A percentile compares a stretch with the other conserved stretches of the same genome.
These are phyloP conservation scores for Oreonectes daqikongensis DNA, from an alignment of 2,797 vertebrate species.

Conservation along the genomic window DNA sequence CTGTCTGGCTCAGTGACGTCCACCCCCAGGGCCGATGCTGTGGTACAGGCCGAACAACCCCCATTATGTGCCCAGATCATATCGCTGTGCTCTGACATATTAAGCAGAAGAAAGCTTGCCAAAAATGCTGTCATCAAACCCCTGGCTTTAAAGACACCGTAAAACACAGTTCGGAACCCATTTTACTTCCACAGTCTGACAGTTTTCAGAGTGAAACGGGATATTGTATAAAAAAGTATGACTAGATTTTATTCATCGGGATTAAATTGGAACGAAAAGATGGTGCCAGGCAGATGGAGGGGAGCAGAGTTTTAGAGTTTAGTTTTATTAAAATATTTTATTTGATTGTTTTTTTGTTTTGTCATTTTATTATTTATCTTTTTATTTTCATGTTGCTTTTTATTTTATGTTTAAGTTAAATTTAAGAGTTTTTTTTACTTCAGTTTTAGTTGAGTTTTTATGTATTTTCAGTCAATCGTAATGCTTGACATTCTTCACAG, in stretches of 20 bases:
- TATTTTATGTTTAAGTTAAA: no score
- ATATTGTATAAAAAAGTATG: not conserved
- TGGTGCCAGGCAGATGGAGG: no score
- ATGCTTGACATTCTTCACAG: no score
- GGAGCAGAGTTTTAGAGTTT: no score
- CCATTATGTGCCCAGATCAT: conserved; percentile 39
- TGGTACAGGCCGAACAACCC: conserved; percentile 19
- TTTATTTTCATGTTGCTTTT: no score
- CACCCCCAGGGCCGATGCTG: conserved; percentile 41
- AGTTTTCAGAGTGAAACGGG: not conserved
- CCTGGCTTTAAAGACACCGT: not conserved
- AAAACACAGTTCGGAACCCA: not conserved
- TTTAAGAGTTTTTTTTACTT: no score
- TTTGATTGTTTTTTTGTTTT: no score
- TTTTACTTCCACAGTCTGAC: not conserved
- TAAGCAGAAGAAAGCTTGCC: conserved; percentile 43
- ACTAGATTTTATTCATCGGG: not conserved
- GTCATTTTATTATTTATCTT: no score
- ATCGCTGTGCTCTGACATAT: conserved; percentile 38
- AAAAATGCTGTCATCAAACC: conserved; percentile 14
- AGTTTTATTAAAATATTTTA: no score
- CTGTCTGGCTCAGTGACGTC: conserved; percentile 37
- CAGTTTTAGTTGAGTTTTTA: no score
- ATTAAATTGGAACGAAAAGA: not conserved
- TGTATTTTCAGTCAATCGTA: no score